Evolutionary conservation across 1,140 invertebrate species (phyloP).

Genomic region (Cherax quadricarinatus): DNA sequence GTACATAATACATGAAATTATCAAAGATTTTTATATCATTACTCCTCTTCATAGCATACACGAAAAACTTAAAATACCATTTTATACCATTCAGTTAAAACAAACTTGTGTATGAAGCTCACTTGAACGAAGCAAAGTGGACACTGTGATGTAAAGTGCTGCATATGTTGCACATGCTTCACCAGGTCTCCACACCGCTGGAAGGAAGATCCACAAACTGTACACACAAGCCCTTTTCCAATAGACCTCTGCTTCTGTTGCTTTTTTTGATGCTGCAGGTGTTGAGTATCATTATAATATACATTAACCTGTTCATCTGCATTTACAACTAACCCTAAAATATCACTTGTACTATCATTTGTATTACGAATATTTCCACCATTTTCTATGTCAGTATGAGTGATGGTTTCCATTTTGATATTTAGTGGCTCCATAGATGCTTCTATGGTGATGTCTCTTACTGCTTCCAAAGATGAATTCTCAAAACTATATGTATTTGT

Average conservation of each 20-base stretch:
- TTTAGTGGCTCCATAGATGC: neutral
- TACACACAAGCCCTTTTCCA: conserved; percentile 40
- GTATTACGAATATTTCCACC: conserved; percentile 18
- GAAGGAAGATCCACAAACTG: conserved; percentile 26
- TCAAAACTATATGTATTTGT: neutral
- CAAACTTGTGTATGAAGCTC: neutral
- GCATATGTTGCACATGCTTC: conserved; percentile 48
- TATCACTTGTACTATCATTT: conserved; percentile 3
- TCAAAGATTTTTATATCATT: too few relatives aligned
- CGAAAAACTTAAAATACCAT: too few relatives aligned
- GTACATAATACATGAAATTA: too few relatives aligned
- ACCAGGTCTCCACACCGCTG: conserved; percentile 53
- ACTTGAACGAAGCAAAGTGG: conserved; percentile 59
- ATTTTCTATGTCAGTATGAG: neutral
- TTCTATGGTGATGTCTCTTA: neutral
- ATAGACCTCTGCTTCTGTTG: conserved; percentile 29
- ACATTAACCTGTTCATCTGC: neutral
- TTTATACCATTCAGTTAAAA: neutral
- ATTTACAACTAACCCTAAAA: neutral
- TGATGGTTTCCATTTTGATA: neutral
- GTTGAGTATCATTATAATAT: neutral
- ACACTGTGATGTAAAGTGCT: conserved; percentile 51
- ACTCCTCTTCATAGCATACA: too few relatives aligned
- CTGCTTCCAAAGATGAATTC: neutral
- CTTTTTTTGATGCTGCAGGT: conserved; percentile 34